These are phyloP conservation scores for Odontomyia ornata DNA, from an alignment of 2,888 invertebrate species.

Conservation along the genomic window DNA sequence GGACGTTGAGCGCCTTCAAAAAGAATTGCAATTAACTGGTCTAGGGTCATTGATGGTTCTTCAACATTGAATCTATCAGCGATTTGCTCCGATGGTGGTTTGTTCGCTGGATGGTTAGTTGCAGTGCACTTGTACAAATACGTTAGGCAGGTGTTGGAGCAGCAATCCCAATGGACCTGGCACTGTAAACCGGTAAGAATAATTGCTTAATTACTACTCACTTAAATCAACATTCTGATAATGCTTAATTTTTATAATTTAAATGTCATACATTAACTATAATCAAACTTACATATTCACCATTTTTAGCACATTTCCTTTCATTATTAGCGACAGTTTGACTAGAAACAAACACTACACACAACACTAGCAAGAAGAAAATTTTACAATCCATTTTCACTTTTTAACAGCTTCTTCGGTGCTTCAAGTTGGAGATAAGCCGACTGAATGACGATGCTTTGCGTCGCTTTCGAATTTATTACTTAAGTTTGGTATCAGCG, in stretches of 20 bases:
- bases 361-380: background rate
- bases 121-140: constrained; percentile 56
- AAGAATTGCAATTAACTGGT: constrained; percentile 30
- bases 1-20: constrained; percentile 27
- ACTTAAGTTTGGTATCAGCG: background rate
- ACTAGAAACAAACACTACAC: background rate
- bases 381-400: background rate
- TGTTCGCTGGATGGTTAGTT: background rate
- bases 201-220: no score
- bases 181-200: constrained; percentile 54
- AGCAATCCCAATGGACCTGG: constrained; percentile 59
- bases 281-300: constrained; percentile 58
- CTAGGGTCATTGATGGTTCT: background rate
- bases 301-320: constrained; percentile 52
- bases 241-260: no score
- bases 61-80: background rate
- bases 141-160: constrained; percentile 59
- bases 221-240: no score
- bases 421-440: background rate
- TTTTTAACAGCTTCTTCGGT: background rate
- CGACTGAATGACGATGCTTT: background rate
- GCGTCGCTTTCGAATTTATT: background rate
- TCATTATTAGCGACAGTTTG: background rate
- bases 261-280: no score
- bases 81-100: background rate